These are phyloP conservation scores for Heteronetta atricapilla DNA, from an alignment of 2,113 vertebrate species.

Conservation along the genomic window DNA sequence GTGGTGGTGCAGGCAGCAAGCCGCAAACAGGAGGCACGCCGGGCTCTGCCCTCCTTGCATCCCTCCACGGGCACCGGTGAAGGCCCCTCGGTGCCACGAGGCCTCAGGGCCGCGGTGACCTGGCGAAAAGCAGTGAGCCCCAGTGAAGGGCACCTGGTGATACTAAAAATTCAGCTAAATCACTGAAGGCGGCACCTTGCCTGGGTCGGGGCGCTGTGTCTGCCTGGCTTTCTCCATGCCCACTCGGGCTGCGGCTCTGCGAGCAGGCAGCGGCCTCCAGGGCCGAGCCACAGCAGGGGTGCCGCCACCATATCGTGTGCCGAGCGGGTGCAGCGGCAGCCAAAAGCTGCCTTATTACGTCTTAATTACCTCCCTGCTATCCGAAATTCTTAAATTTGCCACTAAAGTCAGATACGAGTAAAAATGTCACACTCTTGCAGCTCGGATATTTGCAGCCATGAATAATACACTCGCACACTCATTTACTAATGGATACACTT, in stretches of 20 bases:
- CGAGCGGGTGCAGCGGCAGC: not conserved
- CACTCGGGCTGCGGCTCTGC: not conserved
- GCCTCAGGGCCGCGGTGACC: not conserved
- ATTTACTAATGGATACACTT: constrained; percentile 55
- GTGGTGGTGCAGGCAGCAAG: not conserved
- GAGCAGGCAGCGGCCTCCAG: not conserved
- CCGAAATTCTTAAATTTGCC: constrained; percentile 26
- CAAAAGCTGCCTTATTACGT: constrained; percentile 19
- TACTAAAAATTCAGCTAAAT: not conserved
- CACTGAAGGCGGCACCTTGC: not conserved
- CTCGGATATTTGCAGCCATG: constrained; percentile 23
- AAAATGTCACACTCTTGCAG: not conserved
- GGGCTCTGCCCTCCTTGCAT: not conserved
- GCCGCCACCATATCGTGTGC: not conserved
- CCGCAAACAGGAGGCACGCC: not conserved
- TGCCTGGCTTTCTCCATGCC: not conserved
- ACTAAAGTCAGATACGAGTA: constrained; percentile 10
- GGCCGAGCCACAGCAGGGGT: not conserved
- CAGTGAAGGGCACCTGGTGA: not conserved
- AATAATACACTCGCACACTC: constrained; percentile 38
- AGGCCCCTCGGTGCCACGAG: too few species aligned
- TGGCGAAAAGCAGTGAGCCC: rapidly evolving
- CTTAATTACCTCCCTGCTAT: constrained; percentile 28
- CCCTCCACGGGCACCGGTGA: not conserved
- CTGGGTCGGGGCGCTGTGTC: not conserved